A percentile compares a stretch with the other conserved stretches of the same genome.
Evolutionary conservation across 2,888 invertebrate genomes (phyloP).

Genomic region (Acholoe squamosa): DNA sequence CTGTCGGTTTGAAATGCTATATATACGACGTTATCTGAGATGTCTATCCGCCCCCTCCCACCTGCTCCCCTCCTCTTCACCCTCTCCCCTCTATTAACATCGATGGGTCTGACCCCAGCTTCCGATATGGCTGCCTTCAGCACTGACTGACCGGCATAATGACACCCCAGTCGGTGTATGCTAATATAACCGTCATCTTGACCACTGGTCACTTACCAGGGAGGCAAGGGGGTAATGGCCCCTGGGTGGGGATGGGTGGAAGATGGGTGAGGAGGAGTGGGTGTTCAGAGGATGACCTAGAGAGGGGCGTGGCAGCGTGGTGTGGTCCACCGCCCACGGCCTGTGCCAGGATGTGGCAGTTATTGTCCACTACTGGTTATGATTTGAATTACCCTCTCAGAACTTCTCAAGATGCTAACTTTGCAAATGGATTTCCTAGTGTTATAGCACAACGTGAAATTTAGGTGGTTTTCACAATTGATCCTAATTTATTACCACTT

Average conservation of each 20-base stretch:
- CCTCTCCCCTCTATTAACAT: no score
- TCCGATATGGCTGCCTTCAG: not conserved
- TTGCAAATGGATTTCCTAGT: not conserved
- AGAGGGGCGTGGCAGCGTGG: not conserved
- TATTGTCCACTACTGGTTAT: not conserved
- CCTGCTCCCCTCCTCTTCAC: no score
- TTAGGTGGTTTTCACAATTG: no score
- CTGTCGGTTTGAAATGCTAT: no score
- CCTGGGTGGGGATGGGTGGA: not conserved
- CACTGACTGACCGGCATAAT: constrained; percentile 27
- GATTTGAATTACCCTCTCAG: not conserved
- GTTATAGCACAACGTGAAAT: no score
- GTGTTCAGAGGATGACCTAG: not conserved
- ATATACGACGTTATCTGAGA: no score
- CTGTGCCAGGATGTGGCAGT: no score
- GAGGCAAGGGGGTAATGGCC: not conserved
- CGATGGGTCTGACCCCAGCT: not conserved
- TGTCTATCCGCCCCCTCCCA: no score
- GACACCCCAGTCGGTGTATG: not conserved
- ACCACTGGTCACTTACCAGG: constrained; percentile 6
- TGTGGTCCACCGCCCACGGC: not conserved
- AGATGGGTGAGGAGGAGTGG: not conserved
- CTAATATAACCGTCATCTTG: constrained; percentile 41
- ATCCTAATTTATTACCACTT: no score
- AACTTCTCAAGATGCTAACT: not conserved